Evolutionary conservation across 2,888 invertebrate species (phyloP).

Genomic region (Chesias legatella): DNA sequence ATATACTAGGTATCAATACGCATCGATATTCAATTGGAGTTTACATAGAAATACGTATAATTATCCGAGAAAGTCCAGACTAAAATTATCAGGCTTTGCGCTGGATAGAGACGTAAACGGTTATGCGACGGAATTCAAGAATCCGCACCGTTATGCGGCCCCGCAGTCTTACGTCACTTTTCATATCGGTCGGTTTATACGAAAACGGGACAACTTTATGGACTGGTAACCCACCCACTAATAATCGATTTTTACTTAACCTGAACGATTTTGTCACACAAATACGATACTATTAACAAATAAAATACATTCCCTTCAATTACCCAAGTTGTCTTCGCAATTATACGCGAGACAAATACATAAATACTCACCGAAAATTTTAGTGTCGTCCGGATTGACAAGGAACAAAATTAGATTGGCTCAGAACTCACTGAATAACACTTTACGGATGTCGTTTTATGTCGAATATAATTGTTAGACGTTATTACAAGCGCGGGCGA

Average conservation of each 20-base stretch:
- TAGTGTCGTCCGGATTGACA: constrained; percentile 59
- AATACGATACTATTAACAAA: constrained; percentile 34
- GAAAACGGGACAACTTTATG: constrained; percentile 48
- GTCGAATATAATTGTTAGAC: constrained; percentile 52
- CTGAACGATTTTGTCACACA: constrained; percentile 29
- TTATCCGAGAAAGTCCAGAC: constrained; percentile 38
- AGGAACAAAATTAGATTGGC: constrained; percentile 74
- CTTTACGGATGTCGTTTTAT: constrained; percentile 49
- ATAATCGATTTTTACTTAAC: constrained; percentile 75
- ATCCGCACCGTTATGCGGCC: constrained; percentile 44
- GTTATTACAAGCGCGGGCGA: constrained; percentile 39
- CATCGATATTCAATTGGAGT: constrained; percentile 22
- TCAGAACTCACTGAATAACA: constrained; percentile 70
- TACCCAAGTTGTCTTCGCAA: constrained; percentile 32
- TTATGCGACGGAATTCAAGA: constrained; percentile 52
- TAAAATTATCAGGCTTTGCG: constrained; percentile 45
- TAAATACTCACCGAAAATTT: constrained; percentile 68
- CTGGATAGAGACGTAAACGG: constrained; percentile 48
- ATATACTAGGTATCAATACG: not conserved
- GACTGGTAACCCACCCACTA: constrained; percentile 71
- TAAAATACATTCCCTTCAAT: constrained; percentile 29
- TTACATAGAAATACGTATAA: constrained; percentile 51
- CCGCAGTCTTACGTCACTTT: constrained; percentile 60
- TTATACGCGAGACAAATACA: constrained; percentile 39
- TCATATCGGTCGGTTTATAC: constrained; percentile 60